phyloP scores from a whole-genome alignment of 2,888 invertebrate genomes.

The Fabriciana adippe region DNA sequence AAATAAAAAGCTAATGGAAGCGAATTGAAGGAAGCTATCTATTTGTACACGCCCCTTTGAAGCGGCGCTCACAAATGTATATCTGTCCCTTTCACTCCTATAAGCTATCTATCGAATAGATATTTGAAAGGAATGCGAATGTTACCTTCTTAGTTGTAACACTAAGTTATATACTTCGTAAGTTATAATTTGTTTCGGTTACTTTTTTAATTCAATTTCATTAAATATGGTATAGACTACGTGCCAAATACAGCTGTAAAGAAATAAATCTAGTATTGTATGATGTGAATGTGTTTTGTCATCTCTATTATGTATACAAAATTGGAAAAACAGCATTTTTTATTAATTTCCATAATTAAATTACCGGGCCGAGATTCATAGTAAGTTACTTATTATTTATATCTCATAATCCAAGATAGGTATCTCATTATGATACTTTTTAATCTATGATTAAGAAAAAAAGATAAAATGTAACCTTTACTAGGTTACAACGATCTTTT shows the following conservation, averaged over 20 bases:
- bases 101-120: constrained; percentile 22
- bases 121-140: constrained; percentile 12
- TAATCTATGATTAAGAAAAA: too few species aligned
- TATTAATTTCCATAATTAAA: constrained; percentile 11
- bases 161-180: too few species aligned
- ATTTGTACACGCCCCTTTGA: constrained; percentile 70
- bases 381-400: neutral
- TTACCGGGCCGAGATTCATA: constrained; percentile 2
- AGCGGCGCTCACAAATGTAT: constrained; percentile 47
- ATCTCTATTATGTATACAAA: neutral
- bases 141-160: neutral
- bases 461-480: neutral
- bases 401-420: constrained; percentile 1
- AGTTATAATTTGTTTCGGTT: constrained; percentile 14
- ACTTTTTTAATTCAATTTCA: constrained; percentile 20
- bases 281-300: constrained; percentile 5
- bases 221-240: constrained; percentile 8
- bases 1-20: constrained; percentile 57
- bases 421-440: neutral
- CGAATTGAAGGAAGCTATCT: constrained; percentile 66
- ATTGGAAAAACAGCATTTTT: neutral
- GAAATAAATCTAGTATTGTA: neutral
- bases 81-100: constrained; percentile 50
- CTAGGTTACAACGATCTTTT: neutral
- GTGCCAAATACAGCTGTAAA: constrained; percentile 8